Evolutionary conservation across 1,140 invertebrate species (phyloP).

Genomic region (Probaryconus sp.): DNA sequence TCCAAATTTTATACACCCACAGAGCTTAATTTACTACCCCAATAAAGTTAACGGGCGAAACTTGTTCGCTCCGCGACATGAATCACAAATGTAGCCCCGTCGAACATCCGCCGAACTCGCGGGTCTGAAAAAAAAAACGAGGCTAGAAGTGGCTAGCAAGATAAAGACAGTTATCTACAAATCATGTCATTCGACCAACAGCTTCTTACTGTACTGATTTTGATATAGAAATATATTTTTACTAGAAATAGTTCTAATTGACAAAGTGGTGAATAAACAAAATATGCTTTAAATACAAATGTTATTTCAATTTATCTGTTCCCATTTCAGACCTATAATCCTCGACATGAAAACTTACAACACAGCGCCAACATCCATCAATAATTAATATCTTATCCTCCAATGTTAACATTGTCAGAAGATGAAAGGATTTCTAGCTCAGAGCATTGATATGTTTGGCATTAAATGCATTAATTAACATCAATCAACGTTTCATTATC

Average conservation of each 20-base stretch:
- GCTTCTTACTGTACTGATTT: conserved; percentile 37
- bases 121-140: no score
- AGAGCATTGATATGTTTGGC: conserved; percentile 24
- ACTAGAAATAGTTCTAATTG: no score
- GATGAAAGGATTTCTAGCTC: conserved; percentile 51
- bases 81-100: conserved; percentile 48
- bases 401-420: conserved; percentile 46
- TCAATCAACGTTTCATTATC: conserved; percentile 51
- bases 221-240: no score
- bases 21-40: conserved; percentile 60
- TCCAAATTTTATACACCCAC: conserved; percentile 60
- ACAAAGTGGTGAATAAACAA: no score
- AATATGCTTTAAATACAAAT: no score
- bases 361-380: conserved; percentile 52
- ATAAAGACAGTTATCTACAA: conserved; percentile 35
- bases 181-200: conserved; percentile 39
- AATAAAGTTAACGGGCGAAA: conserved; percentile 63
- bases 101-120: conserved; percentile 18
- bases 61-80: conserved; percentile 54
- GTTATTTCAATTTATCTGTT: conserved; percentile 10
- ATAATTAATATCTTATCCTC: conserved; percentile 45
- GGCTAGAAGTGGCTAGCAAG: no score
- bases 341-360: conserved; percentile 29
- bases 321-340: conserved; percentile 49
- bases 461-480: conserved; percentile 30